Evolutionary conservation across 1,140 invertebrate genomes (phyloP).

Genomic region (Mycetomoellerius zeteki): DNA sequence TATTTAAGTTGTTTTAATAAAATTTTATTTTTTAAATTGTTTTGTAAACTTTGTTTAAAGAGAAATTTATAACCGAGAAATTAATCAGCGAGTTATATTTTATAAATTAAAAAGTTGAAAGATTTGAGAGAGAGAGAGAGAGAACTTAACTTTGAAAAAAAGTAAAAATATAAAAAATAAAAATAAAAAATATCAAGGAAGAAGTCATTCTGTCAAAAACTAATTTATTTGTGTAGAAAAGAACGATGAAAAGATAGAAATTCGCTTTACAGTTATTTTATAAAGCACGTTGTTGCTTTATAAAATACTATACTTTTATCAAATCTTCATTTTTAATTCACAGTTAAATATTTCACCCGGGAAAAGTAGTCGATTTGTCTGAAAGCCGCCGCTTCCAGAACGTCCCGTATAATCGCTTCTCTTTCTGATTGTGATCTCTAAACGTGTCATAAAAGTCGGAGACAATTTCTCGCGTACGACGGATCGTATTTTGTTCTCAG

Average conservation of each 20-base stretch:
- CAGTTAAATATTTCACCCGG: background rate
- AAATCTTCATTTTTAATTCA: constrained; percentile 17
- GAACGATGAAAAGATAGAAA: background rate
- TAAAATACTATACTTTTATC: background rate
- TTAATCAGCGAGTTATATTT: background rate
- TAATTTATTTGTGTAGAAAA: background rate
- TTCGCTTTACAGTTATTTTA: background rate
- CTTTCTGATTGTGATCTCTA: constrained; percentile 39
- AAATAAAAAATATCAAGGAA: background rate
- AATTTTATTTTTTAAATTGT: background rate
- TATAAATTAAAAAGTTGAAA: background rate
- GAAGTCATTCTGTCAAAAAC: background rate
- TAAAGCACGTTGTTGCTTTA: background rate
- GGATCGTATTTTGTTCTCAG: constrained; percentile 33
- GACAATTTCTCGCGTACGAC: constrained; percentile 31
- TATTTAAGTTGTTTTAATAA: background rate
- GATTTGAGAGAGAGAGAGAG: no score
- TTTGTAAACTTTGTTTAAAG: background rate
- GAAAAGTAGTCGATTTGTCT: constrained; percentile 13
- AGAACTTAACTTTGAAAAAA: background rate
- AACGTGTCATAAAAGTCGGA: constrained; percentile 47
- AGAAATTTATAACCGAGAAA: background rate
- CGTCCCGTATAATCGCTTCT: constrained; percentile 25
- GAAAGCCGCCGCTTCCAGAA: background rate
- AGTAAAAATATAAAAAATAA: background rate